Evolutionary conservation across 2,113 vertebrate genomes (phyloP).

Genomic region (Orthonyx spaldingii): DNA sequence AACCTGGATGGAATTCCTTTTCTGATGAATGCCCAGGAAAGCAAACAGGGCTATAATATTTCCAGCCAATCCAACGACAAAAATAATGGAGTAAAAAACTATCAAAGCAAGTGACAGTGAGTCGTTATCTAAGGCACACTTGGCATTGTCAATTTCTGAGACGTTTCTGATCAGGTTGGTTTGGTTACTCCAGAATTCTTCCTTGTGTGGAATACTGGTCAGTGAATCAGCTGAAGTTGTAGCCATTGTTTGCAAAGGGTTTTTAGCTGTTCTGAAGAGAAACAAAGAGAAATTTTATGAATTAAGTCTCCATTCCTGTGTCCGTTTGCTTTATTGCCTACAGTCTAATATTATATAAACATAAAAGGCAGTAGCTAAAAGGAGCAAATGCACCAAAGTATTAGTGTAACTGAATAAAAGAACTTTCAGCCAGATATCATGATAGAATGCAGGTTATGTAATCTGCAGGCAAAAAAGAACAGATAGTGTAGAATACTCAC

Average conservation of each 20-base stretch:
- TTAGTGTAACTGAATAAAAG: background rate
- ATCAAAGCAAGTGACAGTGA: constrained; percentile 68
- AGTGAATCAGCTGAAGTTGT: background rate
- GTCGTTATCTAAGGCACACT: constrained; percentile 60
- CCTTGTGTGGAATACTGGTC: background rate
- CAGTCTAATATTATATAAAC: background rate
- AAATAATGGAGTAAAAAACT: constrained; percentile 79
- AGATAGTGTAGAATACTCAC: background rate
- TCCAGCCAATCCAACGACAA: constrained; percentile 79
- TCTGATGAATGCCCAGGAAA: constrained; percentile 80
- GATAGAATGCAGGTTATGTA: background rate
- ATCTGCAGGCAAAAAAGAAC: background rate
- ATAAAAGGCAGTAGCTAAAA: background rate
- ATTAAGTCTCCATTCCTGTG: background rate
- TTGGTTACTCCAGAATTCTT: constrained; percentile 4
- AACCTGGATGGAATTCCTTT: constrained; percentile 88
- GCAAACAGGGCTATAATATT: constrained; percentile 85
- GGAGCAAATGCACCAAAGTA: background rate
- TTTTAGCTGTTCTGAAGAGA: constrained; percentile 16
- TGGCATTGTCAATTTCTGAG: constrained; percentile 3
- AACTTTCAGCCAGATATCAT: background rate
- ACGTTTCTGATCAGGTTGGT: background rate
- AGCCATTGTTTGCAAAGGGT: constrained; percentile 29
- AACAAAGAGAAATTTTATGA: background rate
- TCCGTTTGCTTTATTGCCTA: background rate